phyloP scores from a whole-genome alignment of 1,140 invertebrate genomes.

The Conopomorpha cramerella region DNA sequence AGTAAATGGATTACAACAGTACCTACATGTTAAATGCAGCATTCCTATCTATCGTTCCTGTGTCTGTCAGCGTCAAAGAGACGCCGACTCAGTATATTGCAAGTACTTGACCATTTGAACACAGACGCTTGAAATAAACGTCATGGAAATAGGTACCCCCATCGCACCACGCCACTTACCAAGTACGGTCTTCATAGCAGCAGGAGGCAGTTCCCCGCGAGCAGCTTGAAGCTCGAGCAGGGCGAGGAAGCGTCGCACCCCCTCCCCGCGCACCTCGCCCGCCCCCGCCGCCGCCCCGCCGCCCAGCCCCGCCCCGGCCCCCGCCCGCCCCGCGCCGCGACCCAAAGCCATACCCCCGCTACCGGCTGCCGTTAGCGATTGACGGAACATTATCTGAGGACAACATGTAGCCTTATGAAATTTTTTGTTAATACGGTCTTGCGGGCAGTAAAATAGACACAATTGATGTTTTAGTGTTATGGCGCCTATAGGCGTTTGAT shows the following conservation, averaged over 20 bases:
- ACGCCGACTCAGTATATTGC: too few species aligned
- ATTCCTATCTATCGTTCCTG: too few species aligned
- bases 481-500: background rate
- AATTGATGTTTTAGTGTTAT: background rate
- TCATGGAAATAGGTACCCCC: too few species aligned
- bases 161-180: conserved; percentile 45
- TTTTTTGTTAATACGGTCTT: background rate
- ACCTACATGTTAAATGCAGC: too few species aligned
- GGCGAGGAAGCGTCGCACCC: conserved; percentile 69
- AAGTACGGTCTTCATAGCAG: conserved; percentile 74
- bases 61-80: too few species aligned
- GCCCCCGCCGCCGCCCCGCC: too few species aligned
- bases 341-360: too few species aligned
- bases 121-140: too few species aligned
- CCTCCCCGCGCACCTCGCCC: conserved; percentile 67
- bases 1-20: too few species aligned
- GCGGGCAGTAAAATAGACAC: background rate
- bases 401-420: conserved; percentile 2
- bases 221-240: conserved; percentile 74
- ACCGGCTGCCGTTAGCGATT: conserved; percentile 67
- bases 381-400: conserved; percentile 69
- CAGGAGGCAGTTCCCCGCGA: conserved; percentile 68
- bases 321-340: conserved; percentile 67
- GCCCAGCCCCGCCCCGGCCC: conserved; percentile 68
- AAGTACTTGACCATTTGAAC: too few species aligned